Conservation (phyloP, 2,797 vertebrate species). For the Tragelaphus eurycerus region DNA sequence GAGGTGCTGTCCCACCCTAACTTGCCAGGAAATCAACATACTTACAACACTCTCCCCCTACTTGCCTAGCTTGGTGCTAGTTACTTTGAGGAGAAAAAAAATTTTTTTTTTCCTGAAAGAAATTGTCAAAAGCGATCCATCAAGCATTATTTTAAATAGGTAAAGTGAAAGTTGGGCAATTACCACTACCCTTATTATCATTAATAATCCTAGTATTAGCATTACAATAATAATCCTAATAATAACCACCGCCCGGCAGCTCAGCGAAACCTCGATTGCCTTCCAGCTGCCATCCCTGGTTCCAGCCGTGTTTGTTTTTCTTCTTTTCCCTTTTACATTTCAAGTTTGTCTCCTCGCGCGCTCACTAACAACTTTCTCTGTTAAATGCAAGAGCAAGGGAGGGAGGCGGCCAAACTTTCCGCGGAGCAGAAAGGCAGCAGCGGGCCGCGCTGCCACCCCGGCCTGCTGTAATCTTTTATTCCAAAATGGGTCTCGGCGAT, state of each 20-base stretch:
- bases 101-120: background rate
- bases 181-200: constrained; percentile 71
- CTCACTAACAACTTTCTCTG: constrained; percentile 66
- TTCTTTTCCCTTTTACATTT: constrained; percentile 68
- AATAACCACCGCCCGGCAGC: constrained; percentile 61
- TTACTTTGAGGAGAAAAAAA: background rate
- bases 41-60: fast-evolving
- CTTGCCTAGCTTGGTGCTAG: background rate
- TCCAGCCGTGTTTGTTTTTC: constrained; percentile 72
- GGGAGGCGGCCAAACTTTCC: constrained; percentile 63
- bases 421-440: constrained; percentile 62
- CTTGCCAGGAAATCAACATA: background rate
- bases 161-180: constrained; percentile 71
- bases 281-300: constrained; percentile 65
- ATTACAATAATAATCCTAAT: constrained; percentile 76
- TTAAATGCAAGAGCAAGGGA: constrained; percentile 47
- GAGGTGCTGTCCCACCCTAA: background rate
- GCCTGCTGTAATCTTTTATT: constrained; percentile 80
- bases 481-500: constrained; percentile 78
- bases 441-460: constrained; percentile 32
- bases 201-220: constrained; percentile 73
- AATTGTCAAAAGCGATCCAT: constrained; percentile 41
- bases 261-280: constrained; percentile 61
- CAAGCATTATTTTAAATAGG: constrained; percentile 57
- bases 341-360: constrained; percentile 68